phyloP scores from a whole-genome alignment of 2,888 invertebrate genomes.

The Trichopoda pennipes region DNA sequence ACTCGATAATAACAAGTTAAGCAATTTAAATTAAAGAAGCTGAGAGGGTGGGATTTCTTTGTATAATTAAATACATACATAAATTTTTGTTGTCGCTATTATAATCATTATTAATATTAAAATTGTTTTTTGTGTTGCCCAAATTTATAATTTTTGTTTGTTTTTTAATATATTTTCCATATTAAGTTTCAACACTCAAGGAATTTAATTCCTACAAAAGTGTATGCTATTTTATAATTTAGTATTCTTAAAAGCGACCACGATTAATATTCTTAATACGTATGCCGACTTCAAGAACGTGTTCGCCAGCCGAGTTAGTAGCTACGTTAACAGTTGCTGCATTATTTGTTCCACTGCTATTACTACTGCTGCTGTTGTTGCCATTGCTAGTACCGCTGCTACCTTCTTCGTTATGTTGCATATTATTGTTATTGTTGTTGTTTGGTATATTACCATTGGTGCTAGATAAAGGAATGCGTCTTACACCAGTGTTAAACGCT shows the following conservation, averaged over 20 bases:
- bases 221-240: background rate
- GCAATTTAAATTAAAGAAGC: constrained; percentile 18
- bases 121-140: constrained; percentile 1
- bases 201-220: constrained; percentile 53
- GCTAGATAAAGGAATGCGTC: constrained; percentile 72
- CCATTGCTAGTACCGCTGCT: constrained; percentile 62
- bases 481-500: constrained; percentile 53
- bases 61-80: background rate
- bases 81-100: background rate
- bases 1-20: constrained; percentile 32
- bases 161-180: constrained; percentile 6
- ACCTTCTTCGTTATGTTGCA: constrained; percentile 72
- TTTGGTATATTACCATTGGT: constrained; percentile 72
- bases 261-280: constrained; percentile 80
- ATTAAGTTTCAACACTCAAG: constrained; percentile 36
- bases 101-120: background rate
- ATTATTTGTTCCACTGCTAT: constrained; percentile 54
- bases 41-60: constrained; percentile 41
- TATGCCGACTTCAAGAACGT: constrained; percentile 80
- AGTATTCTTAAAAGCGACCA: constrained; percentile 73
- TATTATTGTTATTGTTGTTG: constrained; percentile 70
- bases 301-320: constrained; percentile 74
- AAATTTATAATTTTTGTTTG: constrained; percentile 7
- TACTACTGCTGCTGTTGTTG: constrained; percentile 66
- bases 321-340: constrained; percentile 67